A percentile compares a stretch with the other conserved stretches of the same genome.
phyloP scores from a whole-genome alignment of 2,888 invertebrate species.

The Athalia circularis region DNA sequence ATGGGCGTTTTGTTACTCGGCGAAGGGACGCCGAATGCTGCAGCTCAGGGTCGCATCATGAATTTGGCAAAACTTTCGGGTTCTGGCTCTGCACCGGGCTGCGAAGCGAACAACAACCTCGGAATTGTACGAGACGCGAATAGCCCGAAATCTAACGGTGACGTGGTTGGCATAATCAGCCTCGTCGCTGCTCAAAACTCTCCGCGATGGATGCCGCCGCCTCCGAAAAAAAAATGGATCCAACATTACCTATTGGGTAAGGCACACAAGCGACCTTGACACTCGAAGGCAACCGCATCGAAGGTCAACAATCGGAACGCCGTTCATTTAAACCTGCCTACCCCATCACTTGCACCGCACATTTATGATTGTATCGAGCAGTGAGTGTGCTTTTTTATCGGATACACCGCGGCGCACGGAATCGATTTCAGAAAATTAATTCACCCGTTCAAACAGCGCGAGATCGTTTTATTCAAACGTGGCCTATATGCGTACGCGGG shows the following conservation, averaged over 20 bases:
- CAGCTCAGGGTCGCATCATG: slow-evolving; percentile 52
- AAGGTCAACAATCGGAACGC: not conserved
- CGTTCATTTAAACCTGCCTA: not conserved
- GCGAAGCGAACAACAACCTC: slow-evolving; percentile 46
- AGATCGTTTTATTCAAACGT: not conserved
- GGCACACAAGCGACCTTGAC: slow-evolving; percentile 44
- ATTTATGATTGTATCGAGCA: too few species aligned
- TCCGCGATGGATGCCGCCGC: slow-evolving; percentile 73
- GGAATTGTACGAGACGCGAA: slow-evolving; percentile 58
- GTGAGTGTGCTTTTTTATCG: too few species aligned
- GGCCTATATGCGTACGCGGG: too few species aligned
- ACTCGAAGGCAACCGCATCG: not conserved
- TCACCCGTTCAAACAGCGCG: too few species aligned
- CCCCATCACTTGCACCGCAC: not conserved
- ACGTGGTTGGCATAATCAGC: slow-evolving; percentile 60
- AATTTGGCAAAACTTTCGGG: slow-evolving; percentile 54
- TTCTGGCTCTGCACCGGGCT: slow-evolving; percentile 48
- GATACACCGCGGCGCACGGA: too few species aligned
- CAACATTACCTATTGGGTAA: slow-evolving; percentile 81
- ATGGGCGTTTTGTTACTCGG: slow-evolving; percentile 72
- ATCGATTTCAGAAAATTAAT: too few species aligned
- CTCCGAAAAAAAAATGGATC: slow-evolving; percentile 87
- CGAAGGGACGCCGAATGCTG: slow-evolving; percentile 61
- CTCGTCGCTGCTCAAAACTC: slow-evolving; percentile 56
- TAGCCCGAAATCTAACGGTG: slow-evolving; percentile 49